Percentiles rank a stretch among this genome's conserved stretches.
Evolutionary conservation across 2,888 invertebrate species (phyloP).

Genomic region (Lochmaea crataegi): DNA sequence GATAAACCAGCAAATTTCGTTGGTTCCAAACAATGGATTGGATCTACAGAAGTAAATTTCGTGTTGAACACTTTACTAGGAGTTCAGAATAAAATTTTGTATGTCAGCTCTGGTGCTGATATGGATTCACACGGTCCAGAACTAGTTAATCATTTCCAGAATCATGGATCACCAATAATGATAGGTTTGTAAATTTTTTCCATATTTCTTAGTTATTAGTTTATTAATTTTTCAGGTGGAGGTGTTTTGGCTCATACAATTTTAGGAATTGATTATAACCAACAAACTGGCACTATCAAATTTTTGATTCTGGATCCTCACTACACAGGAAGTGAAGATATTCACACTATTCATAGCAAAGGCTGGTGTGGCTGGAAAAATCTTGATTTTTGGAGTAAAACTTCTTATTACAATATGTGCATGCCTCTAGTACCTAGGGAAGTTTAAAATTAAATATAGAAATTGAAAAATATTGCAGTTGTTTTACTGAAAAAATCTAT

Average conservation of each 20-base stretch:
- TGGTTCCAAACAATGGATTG: slow-evolving; percentile 96
- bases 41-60: slow-evolving; percentile 96
- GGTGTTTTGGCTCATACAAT: slow-evolving; percentile 98
- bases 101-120: slow-evolving; percentile 88
- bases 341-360: slow-evolving; percentile 78
- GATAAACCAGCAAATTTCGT: slow-evolving; percentile 91
- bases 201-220: slow-evolving; percentile 13
- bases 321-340: slow-evolving; percentile 90
- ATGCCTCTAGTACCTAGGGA: slow-evolving; percentile 80
- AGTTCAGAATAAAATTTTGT: slow-evolving; percentile 83
- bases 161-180: slow-evolving; percentile 97
- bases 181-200: slow-evolving; percentile 75
- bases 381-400: slow-evolving; percentile 93
- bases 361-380: slow-evolving; percentile 99
- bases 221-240: slow-evolving; percentile 74
- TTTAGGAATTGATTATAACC: slow-evolving; percentile 91
- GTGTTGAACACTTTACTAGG: slow-evolving; percentile 85
- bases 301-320: slow-evolving; percentile 99
- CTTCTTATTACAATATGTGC: slow-evolving; percentile 96
- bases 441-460: slow-evolving; percentile 55
- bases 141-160: slow-evolving; percentile 89
- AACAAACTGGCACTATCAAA: slow-evolving; percentile 80
- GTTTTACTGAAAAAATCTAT: not conserved
- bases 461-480: not conserved
- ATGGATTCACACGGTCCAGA: slow-evolving; percentile 82